Base-by-base conservation (phyloP, 2,797 vertebrate genomes). In the Aeoliscus strigatus region DNA sequence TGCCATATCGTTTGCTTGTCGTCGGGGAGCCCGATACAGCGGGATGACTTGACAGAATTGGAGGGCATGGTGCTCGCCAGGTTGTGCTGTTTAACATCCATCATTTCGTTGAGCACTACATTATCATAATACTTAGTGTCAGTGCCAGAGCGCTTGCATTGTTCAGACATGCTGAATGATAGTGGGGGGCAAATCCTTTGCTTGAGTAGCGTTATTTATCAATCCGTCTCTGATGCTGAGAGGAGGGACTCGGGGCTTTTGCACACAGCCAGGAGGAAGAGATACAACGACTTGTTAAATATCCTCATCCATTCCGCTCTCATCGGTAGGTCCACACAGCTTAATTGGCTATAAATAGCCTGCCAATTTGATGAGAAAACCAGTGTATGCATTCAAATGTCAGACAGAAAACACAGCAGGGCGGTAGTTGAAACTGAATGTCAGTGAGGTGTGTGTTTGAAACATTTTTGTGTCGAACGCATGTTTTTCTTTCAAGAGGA, bases 61-160 rank as follows among this genome's bases (percentile, higher is more conserved):
- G 55, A 12, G 34, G 40, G 41, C 56, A 39, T 21, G 50, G 56
- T 30, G 56, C 61, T 54, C 49, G 6, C 76, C 77, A 75, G 79
- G 77, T 81, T 69, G 52, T 75, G 73, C 77, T 81, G 77, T 74
- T 82, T 72, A 75, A 80, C 77, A 82, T 86, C 80, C 73, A 83
- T 85, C 82, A 85, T 77, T 84, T 64, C 34, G 53, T 70, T 70
- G 66, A 77, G 75, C 70, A 66, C 72, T 80, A 70, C 77, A 83
- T 87, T 85, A 85, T 77, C 73, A 79, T 80, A 83, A 85, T 77
- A 73, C 74, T 81, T 82, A 80, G 71, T 76, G 79, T 81, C 78
- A 78, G 69, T 65, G 67, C 64, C 52, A 73, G 67, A 79, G 67
- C 51, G 62, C 55, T 60, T 71, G 75, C 74, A 78, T 81, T 75